phyloP scores from a whole-genome alignment of 2,113 vertebrate genomes.

The Ammospiza nelsoni region DNA sequence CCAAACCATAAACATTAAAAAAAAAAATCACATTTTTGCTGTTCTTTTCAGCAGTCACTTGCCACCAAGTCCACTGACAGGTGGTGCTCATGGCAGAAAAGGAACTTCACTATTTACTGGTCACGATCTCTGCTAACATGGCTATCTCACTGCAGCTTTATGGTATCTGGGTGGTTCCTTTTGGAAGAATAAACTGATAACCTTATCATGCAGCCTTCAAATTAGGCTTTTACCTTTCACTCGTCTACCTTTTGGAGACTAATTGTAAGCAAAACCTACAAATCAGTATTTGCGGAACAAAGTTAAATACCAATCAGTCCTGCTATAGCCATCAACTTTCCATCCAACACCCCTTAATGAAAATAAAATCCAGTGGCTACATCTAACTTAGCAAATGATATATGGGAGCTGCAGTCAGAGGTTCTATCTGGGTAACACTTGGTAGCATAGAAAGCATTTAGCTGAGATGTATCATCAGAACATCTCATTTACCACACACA shows the following conservation, averaged over 20 bases:
- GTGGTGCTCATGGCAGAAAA: neutral
- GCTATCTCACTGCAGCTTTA: neutral
- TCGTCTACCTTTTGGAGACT: neutral
- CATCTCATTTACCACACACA: neutral
- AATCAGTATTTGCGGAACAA: neutral
- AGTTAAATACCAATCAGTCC: neutral
- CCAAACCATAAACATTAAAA: neutral
- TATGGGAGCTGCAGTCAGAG: neutral
- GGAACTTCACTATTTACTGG: neutral
- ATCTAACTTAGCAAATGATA: neutral
- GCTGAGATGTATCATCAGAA: neutral
- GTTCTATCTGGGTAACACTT: neutral
- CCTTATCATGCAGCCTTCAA: neutral
- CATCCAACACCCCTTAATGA: neutral
- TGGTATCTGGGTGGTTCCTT: neutral
- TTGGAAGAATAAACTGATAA: neutral
- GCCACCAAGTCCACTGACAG: neutral
- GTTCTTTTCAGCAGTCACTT: neutral
- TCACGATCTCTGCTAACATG: neutral
- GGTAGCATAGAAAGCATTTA: neutral
- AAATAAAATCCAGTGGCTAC: neutral
- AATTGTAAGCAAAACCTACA: neutral
- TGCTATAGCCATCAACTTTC: neutral
- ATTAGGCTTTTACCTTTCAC: neutral
- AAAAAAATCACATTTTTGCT: neutral